phyloP scores from a whole-genome alignment of 2,797 vertebrate species.

The Melanotaenia trifasciata region DNA sequence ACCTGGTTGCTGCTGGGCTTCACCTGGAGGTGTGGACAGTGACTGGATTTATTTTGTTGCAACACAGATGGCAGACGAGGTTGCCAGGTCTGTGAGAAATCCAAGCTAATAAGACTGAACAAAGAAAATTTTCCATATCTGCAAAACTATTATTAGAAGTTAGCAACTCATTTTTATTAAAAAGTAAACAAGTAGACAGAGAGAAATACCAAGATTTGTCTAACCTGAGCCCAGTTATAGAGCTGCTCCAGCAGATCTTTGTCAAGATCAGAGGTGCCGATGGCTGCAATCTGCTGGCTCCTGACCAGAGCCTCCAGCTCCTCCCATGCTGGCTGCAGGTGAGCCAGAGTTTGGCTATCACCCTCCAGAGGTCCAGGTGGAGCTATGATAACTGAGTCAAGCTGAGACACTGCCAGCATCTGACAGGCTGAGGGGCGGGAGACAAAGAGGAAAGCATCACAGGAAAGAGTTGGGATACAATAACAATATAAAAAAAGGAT shows the following conservation, averaged over 20 bases:
- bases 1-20: conserved; percentile 99
- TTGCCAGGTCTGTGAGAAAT: not conserved
- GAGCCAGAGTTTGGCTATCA: conserved; percentile 85
- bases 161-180: not conserved
- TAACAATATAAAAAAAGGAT: not conserved
- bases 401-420: conserved; percentile 91
- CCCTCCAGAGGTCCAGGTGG: conserved; percentile 88
- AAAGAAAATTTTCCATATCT: not conserved
- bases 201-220: not conserved
- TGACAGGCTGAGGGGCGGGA: conserved; percentile 83
- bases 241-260: conserved; percentile 94
- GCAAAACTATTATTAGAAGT: not conserved
- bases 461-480: not conserved
- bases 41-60: not conserved
- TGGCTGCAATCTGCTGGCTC: conserved; percentile 90
- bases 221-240: conserved; percentile 96
- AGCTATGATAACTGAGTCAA: conserved; percentile 96
- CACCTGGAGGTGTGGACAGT: conserved; percentile 79
- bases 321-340: conserved; percentile 94
- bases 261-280: conserved; percentile 97
- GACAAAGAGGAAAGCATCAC: not conserved
- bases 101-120: not conserved
- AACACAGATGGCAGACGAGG: not conserved
- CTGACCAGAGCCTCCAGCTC: conserved; percentile 92
- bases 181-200: not conserved